Evolutionary conservation across 1,140 invertebrate genomes (phyloP), one percentile per base, ranked within the genome.

Genomic region (Mesaphorura yosii): DNA sequence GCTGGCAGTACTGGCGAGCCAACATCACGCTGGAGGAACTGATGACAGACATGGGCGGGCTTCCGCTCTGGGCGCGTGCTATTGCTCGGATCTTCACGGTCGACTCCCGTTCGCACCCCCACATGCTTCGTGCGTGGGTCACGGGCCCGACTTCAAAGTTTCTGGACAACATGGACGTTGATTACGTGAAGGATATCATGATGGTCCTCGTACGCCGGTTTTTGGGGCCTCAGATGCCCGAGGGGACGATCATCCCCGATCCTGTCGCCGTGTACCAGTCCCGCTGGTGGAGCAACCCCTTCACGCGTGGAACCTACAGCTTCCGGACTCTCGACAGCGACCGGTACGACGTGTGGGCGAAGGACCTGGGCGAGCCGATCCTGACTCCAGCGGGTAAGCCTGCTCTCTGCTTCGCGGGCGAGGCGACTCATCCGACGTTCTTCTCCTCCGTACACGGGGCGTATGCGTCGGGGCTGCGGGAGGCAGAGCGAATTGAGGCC

Each of bases 331-430:
- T 83, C 23, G 65, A 75, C 12, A 70, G 74, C 1, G 76, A 81
- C 55, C 67, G 38, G 10, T 27, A 58, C 3, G 47, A 55, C 19
- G 58, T 57, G 22, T 55, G 51, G 54, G 53, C 62, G 15, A 22
- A 44, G 17, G 38, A 59, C 42, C 26, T 65, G 22, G 63, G 53
- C 14, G 38, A 54, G 15, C 64, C 64, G 29, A 29, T 65, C 20
- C 76, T 71, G n/a, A n/a, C n/a, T n/a, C n/a, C n/a, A n/a, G n/a
- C n/a, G n/a, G n/a, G n/a, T n/a, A n/a, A n/a, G n/a, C n/a, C n/a
- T n/a, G n/a, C 76, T 27, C 65, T 93, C 19, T 66, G 88, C 19
- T 92, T 92, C 69, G 88, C 88, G 38, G 89, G 89, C 0, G 89
- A 93, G 72, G 87, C 86, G 1, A 89, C 87, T 1, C 78, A 84